Conservation (phyloP, 2,888 invertebrate species). For the Cheilosia vulpina region DNA sequence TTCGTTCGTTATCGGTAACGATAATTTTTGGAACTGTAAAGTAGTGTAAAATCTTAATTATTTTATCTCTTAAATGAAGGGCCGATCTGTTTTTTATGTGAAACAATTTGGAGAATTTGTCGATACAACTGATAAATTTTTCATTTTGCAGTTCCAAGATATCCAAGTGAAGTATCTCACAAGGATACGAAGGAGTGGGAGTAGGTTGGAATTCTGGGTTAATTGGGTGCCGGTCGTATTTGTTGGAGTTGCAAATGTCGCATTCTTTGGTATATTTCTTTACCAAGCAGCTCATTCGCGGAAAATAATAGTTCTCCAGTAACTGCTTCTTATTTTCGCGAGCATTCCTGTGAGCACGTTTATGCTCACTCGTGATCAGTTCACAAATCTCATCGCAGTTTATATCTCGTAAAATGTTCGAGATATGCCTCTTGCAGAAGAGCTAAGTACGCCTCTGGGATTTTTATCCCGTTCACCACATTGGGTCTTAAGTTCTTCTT, state of each 20-base stretch:
- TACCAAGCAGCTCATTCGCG: constrained; percentile 2
- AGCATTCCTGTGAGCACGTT: constrained; percentile 14
- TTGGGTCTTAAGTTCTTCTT: too few species aligned
- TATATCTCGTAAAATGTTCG: background rate
- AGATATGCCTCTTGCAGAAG: too few species aligned
- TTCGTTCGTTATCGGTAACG: constrained; percentile 33
- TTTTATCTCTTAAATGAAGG: too few species aligned
- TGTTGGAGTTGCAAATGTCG: constrained; percentile 10
- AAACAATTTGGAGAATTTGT: background rate
- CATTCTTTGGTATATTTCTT: constrained; percentile 2
- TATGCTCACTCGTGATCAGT: constrained; percentile 46
- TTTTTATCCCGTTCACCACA: too few species aligned
- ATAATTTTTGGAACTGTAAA: too few species aligned
- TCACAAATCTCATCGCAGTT: constrained; percentile 38
- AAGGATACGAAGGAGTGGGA: background rate
- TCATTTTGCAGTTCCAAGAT: background rate
- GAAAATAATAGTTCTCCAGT: constrained; percentile 24
- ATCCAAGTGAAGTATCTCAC: background rate
- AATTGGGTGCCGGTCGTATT: constrained; percentile 1
- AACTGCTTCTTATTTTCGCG: constrained; percentile 21
- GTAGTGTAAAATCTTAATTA: too few species aligned
- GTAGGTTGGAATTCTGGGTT: too few species aligned
- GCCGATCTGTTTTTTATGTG: background rate
- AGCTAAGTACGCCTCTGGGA: too few species aligned
- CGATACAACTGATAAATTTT: constrained; percentile 24